Evolutionary conservation across 2,888 invertebrate genomes (phyloP), one percentile per base, ranked within the genome.

Genomic region (Macrosoma leucophasiata): DNA sequence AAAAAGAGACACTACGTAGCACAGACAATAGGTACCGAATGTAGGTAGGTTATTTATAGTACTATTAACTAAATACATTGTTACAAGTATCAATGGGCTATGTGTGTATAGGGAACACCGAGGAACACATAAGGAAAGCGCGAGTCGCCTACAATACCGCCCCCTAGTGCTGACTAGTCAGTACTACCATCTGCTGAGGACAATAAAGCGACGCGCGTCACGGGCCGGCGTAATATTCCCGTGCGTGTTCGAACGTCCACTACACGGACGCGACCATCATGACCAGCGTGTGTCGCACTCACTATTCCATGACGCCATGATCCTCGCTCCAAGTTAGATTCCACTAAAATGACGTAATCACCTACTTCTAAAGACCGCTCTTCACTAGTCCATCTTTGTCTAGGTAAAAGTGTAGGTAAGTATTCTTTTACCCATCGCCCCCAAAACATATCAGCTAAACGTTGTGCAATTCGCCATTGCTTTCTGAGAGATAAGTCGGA

Each of bases 381-480:
- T 1, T 27, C 36, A 1, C 5, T 11, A 4, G 20, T 8, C 39
- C 49, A 44, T 11, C 38, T 31, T 3, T 35, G 28, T 3, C 48
- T 29, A 1, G 36, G 34, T 1, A 35, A 13, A 2, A 53, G 23
- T 0, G 41, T 45, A 1, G 52, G 50, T 1, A 51, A 29, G 27
- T 52, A 51, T 23, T 52, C 51, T 6, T 33, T 23, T 0, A 47
- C 4, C 52, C 54, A 55, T 1, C 47, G 11, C 4, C 10, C 17
- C 49, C 48, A 50, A 15, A 46, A 38, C 8, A 19, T 29, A 9
- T 38, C 37, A 3, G 39, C 39, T 3, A 40, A 33, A 13, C 29
- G 32, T 13, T 29, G 29, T n/a, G 13, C 23, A 18, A 31, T 28
- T n/a, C 39, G 5, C 36, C 36, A 36, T 3, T 17, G 12, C 1